Conservation (phyloP, 2,797 vertebrate species). For the Malurus splendens region DNA sequence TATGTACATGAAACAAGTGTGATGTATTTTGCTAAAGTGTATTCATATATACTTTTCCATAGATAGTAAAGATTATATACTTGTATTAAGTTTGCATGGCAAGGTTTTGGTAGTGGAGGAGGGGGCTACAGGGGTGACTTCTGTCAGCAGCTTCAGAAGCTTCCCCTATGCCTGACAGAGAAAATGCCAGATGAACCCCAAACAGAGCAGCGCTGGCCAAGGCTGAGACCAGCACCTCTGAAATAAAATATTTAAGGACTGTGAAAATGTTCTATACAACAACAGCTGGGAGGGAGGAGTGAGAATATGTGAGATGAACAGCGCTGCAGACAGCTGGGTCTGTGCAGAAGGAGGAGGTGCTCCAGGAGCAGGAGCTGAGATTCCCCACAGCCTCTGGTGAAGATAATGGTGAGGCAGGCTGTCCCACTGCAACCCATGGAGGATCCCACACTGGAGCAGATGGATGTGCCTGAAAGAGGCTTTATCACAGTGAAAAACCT, state of each 20-base stretch:
- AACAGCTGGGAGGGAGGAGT: not conserved
- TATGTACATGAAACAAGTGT: not conserved
- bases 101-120: not conserved
- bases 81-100: accelerated
- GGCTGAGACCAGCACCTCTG: not conserved
- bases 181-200: not conserved
- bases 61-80: not conserved
- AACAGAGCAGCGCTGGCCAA: accelerated
- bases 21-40: not conserved
- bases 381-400: not conserved
- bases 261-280: no score
- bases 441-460: not conserved
- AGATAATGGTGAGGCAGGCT: not conserved
- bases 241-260: not conserved
- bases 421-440: not conserved
- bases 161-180: not conserved
- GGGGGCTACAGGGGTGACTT: not conserved
- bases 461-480: not conserved
- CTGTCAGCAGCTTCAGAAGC: not conserved
- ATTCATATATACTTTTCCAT: not conserved
- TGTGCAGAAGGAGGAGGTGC: not conserved
- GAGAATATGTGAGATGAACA: not conserved
- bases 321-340: not conserved
- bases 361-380: no score
- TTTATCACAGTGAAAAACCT: not conserved